A percentile compares a stretch with the other conserved stretches of the same genome.
Conservation (phyloP, 2,113 vertebrate species). For the Psophia crepitans region DNA sequence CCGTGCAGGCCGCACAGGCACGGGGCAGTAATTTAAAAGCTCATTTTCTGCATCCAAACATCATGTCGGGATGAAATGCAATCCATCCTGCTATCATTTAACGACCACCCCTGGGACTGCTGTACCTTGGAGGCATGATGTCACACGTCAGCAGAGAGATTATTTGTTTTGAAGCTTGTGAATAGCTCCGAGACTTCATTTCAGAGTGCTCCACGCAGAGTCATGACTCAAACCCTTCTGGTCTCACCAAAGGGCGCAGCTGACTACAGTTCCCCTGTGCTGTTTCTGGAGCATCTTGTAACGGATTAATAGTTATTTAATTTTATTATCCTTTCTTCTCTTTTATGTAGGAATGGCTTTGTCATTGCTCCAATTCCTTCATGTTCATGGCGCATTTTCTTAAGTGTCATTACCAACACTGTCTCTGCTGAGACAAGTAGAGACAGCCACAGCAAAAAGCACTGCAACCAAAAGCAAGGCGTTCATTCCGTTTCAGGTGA, state of each 20-base stretch:
- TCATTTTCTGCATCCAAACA: conserved; percentile 13
- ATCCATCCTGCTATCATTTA: neutral
- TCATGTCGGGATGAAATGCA: neutral
- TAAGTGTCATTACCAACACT: neutral
- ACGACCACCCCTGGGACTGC: neutral
- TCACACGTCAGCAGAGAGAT: neutral
- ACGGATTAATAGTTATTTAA: neutral
- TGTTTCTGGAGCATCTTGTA: neutral
- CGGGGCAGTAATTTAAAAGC: neutral
- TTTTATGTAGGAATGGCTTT: neutral
- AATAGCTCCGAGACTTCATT: conserved; percentile 28
- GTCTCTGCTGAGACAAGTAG: neutral
- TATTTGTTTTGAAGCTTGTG: conserved; percentile 32
- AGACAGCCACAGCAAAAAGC: neutral
- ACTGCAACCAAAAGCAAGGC: neutral
- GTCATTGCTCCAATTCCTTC: neutral
- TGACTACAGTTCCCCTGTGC: neutral
- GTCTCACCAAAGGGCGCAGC: neutral
- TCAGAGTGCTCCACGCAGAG: neutral
- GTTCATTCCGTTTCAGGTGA: neutral
- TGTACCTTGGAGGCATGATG: conserved; percentile 12
- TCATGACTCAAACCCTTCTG: conserved; percentile 14
- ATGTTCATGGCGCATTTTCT: neutral
- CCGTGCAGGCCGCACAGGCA: neutral
- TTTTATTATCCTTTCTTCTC: neutral